Base-by-base conservation (phyloP, 2,888 invertebrate species). In the Yponomeuta malinellus region DNA sequence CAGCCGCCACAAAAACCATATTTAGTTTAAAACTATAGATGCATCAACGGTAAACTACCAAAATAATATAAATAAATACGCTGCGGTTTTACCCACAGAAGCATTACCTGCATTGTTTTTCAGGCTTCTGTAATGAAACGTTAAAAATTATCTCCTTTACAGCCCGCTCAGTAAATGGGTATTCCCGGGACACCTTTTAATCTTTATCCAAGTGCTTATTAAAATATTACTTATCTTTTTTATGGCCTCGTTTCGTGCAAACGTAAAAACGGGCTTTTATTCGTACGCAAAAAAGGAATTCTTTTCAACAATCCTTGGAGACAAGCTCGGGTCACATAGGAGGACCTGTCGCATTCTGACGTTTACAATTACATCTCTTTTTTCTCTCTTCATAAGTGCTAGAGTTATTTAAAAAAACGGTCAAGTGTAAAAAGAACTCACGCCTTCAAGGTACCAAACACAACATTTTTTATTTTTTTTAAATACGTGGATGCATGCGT, bases 221-320 rank as follows among this genome's bases (percentile, higher is more conserved):
- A 65, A 65, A 65, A 65, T 12, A 31, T 65, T 59, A 59, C 52
- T 59, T 65, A 65, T 65, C 29, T 65, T 31, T 43, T 65, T 65
- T 65, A 65, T 6, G 31, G 12, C 29, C 33, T 29, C 29, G 65
- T 65, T 65, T 23, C n/a, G n/a, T 29, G 65, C 12, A 2, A 4
- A 29, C 65, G 65, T 31, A 65, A 65, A 65, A 65, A 65, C 12
- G 65, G 12, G 52, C 52, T 59, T 59, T 59, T 59, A 59, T 59
- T 59, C 52, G 52, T 59, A 59, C 52, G 52, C 52, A 59, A 59
- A 59, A 59, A 59, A 12, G 52, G 52, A 59, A 59, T 59, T 59
- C 52, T 59, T 59, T 59, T 59, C 15, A 59, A 59, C 52, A 59
- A 59, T 59, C 52, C 52, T 59, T 15, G 3, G 52, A 59, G 52